Evolutionary conservation across 2,888 invertebrate genomes (phyloP), one percentile per base, ranked within the genome.

Genomic region (Athalia circularis): DNA sequence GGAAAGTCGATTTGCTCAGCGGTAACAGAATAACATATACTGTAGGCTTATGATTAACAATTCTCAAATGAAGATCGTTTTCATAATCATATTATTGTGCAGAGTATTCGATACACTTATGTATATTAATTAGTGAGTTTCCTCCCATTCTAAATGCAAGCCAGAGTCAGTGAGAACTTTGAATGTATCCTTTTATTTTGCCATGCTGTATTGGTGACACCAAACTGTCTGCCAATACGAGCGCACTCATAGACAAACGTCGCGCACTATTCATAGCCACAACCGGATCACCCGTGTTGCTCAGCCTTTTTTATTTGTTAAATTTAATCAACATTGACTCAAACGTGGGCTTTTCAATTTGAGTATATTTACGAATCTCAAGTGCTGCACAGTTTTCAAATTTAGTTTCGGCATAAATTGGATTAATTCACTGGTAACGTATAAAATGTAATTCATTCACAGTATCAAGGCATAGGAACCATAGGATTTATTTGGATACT

Each of bases 221-320:
- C 82, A 81, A 80, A 82, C 83, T 81, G 83, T 79, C 81, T 83
- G 83, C 62, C 78, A 67, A 75, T 62, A 75, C 75, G 48, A 75
- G 64, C 75, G 48, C 64, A 61, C 75, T 75, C 62, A 61, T 72
- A 59, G 59, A 59, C 47, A 47, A 48, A 75, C 48, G 75, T 75
- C 50, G 5, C 64, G 75, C 64, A 75, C 75, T 75, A 75, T 75
- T 75, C 72, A 72, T 72, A 72, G 72, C 72, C 59, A 47, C 47
- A 57, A 72, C 47, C 72, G 3, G 72, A 72, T 72, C 47, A 72
- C 47, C 29, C 45, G n/a, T 48, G 9, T 0, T 4, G 9, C 8
- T 72, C 8, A 67, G 57, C 0, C 4, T 11, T 59, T 72, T 72
- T 47, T 59, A 72, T 59, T 72, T 48, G 29, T 29, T 29, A 29